Evolutionary conservation across 2,888 invertebrate genomes (phyloP), one percentile per base, ranked within the genome.

Genomic region (Trichogramma evanescens): DNA sequence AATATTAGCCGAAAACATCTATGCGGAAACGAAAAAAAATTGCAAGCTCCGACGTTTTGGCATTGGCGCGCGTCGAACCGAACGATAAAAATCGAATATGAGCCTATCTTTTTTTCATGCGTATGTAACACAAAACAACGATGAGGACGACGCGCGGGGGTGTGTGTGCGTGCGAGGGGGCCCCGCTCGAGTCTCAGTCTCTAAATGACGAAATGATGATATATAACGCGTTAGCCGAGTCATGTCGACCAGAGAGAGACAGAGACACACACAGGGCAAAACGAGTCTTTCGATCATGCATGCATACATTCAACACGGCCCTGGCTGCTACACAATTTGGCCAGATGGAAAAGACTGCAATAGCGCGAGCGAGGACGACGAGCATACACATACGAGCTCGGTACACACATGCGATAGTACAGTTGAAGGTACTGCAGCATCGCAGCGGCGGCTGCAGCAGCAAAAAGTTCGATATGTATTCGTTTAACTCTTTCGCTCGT

Each of bases 401-500:
- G 13, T 48, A n/a, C 26, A 26, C 26, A 26, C 26, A 26, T 26
- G 2, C 26, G 26, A 26, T 26, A 26, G 26, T 26, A 26, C 26
- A 26, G 26, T 26, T 49, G 41, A 44, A 50, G 57, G 54, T 50
- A 50, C 45, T 53, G 59, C 56, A 52, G 44, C 50, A 50, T 50
- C 13, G 50, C 9, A 45, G 53, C 45, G 58, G 39, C 48, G 51
- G 43, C 38, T 1, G 26, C 26, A 26, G 43, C 6, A 42, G 56
- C 40, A 56, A 59, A 58, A 56, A 61, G 51, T 50, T 43, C 62
- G 62, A 63, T 66, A 65, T 65, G 63, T 73, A 72, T 75, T 74
- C 72, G 74, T 75, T 75, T 71, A 73, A 73, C 73, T 71, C 26
- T 26, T 26, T 26, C 69, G 71, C 70, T 72, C 68, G 68, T 70